These are phyloP conservation scores for Capra hircus DNA, from an alignment of 2,113 vertebrate species.

Conservation along the genomic window DNA sequence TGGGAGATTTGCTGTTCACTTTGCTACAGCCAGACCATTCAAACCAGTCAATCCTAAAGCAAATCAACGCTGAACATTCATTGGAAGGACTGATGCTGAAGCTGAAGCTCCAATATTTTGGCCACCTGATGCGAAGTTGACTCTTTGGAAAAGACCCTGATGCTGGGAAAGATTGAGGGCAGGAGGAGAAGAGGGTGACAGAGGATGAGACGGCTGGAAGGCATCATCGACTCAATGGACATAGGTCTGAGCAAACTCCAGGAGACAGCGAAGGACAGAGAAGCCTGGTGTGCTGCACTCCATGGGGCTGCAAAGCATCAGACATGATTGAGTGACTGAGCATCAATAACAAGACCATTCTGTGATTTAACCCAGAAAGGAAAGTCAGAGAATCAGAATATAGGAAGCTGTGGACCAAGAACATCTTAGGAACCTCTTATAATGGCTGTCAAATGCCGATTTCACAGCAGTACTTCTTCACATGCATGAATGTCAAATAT, in stretches of 20 bases:
- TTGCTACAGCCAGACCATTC: neutral
- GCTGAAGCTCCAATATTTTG: neutral
- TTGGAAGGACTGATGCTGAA: neutral
- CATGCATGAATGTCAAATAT: neutral
- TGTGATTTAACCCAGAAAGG: neutral
- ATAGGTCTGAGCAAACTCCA: neutral
- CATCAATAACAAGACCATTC: neutral
- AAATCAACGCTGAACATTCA: neutral
- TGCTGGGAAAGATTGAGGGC: neutral
- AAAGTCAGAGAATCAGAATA: neutral
- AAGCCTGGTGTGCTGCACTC: neutral
- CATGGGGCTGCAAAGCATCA: neutral
- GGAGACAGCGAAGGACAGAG: neutral
- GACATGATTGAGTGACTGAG: neutral
- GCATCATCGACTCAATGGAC: neutral
- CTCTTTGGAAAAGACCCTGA: neutral
- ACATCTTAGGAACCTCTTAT: neutral
- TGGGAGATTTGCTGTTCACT: neutral
- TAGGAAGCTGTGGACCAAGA: neutral
- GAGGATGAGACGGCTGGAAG: neutral
- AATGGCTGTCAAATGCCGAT: neutral
- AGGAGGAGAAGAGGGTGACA: neutral
- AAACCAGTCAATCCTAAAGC: neutral
- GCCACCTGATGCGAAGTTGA: neutral
- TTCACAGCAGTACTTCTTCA: neutral